phyloP scores from a whole-genome alignment of 2,113 vertebrate species.

The Willisornis vidua region DNA sequence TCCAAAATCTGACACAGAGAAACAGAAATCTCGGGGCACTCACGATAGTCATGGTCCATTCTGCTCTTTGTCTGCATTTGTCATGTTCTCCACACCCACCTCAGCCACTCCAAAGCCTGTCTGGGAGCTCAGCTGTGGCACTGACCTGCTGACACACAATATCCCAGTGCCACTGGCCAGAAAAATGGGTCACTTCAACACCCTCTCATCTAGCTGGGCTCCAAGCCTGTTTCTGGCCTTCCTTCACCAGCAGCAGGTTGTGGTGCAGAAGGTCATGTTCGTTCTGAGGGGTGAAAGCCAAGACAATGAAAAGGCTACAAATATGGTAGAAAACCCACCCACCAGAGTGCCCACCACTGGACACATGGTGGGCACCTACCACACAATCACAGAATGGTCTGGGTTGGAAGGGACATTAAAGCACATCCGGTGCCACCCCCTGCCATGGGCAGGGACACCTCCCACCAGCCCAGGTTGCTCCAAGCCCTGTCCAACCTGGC shows the following conservation, averaged over 20 bases:
- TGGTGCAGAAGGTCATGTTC: neutral
- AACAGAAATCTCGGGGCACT: neutral
- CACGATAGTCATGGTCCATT: neutral
- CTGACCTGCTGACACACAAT: neutral
- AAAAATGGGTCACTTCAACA: neutral
- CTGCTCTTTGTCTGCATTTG: neutral
- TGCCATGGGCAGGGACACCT: neutral
- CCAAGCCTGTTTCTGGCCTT: neutral
- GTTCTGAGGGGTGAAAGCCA: neutral
- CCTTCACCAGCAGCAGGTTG: neutral
- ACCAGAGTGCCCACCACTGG: neutral
- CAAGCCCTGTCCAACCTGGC: accelerated
- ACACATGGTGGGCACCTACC: neutral
- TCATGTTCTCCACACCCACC: neutral
- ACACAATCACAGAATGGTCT: neutral
- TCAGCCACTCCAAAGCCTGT: neutral
- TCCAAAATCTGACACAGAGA: neutral
- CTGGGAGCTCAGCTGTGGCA: neutral
- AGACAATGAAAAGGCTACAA: neutral
- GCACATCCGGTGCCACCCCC: neutral
- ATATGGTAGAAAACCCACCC: neutral
- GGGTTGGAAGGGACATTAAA: neutral
- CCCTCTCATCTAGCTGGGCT: neutral
- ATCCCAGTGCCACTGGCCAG: neutral
- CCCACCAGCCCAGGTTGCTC: accelerated